Percentiles rank a stretch among this genome's conserved stretches.
These are phyloP conservation scores for Carollia perspicillata DNA, from an alignment of 2,113 vertebrate species.

Conservation along the genomic window DNA sequence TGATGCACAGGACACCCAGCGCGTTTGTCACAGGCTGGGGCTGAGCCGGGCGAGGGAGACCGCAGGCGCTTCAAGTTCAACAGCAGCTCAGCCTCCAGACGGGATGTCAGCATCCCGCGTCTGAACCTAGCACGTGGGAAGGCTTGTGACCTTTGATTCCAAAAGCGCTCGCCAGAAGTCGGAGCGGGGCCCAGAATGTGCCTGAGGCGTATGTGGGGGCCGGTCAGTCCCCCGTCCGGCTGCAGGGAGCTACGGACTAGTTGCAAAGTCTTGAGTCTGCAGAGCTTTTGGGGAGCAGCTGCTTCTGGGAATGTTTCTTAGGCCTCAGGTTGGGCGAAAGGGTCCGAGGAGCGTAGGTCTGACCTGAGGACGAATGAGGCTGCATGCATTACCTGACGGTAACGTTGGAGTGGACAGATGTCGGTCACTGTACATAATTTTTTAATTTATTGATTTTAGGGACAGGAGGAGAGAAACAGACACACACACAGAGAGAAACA, in stretches of 20 bases:
- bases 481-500: not conserved
- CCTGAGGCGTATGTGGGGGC: too few relatives aligned
- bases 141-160: not conserved
- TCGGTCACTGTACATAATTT: not conserved
- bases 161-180: too few relatives aligned
- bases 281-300: not conserved
- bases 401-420: not conserved
- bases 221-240: too few relatives aligned
- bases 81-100: not conserved
- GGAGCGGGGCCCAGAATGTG: too few relatives aligned
- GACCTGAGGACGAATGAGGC: not conserved
- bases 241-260: not conserved
- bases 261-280: not conserved
- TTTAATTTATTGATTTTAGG: not conserved
- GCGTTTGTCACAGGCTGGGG: not conserved
- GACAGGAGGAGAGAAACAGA: not conserved
- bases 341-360: not conserved
- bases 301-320: not conserved
- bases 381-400: fast-evolving
- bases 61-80: not conserved
- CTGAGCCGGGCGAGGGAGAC: too few relatives aligned
- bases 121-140: not conserved
- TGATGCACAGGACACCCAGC: not conserved
- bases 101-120: not conserved
- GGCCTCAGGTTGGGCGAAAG: not conserved